Conservation (phyloP, 2,888 invertebrate genomes). For the Nomada flava region DNA sequence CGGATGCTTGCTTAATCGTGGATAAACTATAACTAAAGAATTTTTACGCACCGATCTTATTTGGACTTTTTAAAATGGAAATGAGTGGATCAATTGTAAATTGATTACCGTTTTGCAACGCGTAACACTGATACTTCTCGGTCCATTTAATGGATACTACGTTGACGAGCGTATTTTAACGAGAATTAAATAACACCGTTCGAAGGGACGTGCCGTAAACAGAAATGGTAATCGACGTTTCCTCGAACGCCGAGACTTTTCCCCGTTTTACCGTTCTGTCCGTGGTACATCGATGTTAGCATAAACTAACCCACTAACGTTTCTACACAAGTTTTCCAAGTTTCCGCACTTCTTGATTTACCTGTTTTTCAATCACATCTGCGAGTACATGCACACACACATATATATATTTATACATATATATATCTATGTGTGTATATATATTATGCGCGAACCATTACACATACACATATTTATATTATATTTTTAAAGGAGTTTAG, state of each 20-base stretch:
- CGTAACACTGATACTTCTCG: constrained; percentile 26
- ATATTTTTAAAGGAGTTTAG: constrained; percentile 84
- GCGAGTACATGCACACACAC: constrained; percentile 68
- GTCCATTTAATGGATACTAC: constrained; percentile 61
- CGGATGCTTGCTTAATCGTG: constrained; percentile 64
- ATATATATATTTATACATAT: constrained; percentile 55
- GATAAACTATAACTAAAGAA: constrained; percentile 49
- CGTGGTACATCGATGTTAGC: constrained; percentile 66
- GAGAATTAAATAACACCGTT: constrained; percentile 60
- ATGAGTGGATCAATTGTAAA: constrained; percentile 58
- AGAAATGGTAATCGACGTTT: constrained; percentile 29
- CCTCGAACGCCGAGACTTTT: constrained; percentile 31
- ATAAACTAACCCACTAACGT: constrained; percentile 54
- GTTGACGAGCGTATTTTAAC: constrained; percentile 57
- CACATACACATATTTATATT: constrained; percentile 80
- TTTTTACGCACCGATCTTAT: constrained; percentile 53
- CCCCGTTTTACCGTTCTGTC: constrained; percentile 35
- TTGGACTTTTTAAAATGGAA: constrained; percentile 40
- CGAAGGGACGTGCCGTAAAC: constrained; percentile 40
- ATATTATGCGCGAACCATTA: constrained; percentile 77
- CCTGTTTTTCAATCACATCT: constrained; percentile 76
- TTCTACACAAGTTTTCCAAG: constrained; percentile 73
- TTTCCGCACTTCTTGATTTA: constrained; percentile 78
- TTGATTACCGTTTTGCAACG: constrained; percentile 51
- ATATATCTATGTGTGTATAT: constrained; percentile 74